A percentile compares a stretch with the other conserved stretches of the same genome.
phyloP scores from a whole-genome alignment of 2,113 vertebrate species.

The Myrmecophaga tridactyla region DNA sequence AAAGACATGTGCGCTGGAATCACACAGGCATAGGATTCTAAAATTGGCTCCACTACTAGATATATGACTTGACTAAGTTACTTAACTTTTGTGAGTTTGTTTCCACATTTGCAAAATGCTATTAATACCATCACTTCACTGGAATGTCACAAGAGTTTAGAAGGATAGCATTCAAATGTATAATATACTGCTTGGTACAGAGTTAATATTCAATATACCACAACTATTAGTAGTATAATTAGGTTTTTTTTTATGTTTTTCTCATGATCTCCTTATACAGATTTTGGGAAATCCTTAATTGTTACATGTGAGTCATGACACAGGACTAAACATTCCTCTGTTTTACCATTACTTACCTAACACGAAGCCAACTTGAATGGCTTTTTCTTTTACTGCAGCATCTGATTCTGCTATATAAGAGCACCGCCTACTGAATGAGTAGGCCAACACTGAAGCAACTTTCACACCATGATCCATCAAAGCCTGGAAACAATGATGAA shows the following conservation, averaged over 20 bases:
- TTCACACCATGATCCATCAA: conserved; percentile 99
- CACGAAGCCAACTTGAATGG: conserved; percentile 98
- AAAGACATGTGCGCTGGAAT: not conserved
- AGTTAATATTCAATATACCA: conserved; percentile 12
- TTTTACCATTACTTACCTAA: conserved; percentile 86
- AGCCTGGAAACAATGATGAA: conserved; percentile 99
- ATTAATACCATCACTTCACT: conserved; percentile 8
- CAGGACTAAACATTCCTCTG: not conserved
- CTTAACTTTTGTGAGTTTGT: conserved; percentile 19
- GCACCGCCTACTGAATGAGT: conserved; percentile 97
- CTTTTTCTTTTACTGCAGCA: conserved; percentile 96
- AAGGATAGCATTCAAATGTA: conserved; percentile 24
- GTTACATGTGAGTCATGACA: conserved; percentile 17
- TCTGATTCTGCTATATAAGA: conserved; percentile 98
- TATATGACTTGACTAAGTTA: conserved; percentile 19
- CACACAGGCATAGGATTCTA: not conserved
- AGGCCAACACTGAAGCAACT: conserved; percentile 97
- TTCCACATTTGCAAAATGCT: conserved; percentile 31
- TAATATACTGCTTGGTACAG: not conserved
- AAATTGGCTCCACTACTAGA: not conserved
- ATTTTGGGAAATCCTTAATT: not conserved
- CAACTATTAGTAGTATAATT: not conserved
- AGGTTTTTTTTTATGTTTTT: not conserved
- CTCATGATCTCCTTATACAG: not conserved
- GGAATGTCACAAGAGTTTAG: conserved; percentile 8